Conservation (phyloP, 2,797 vertebrate genomes). For the Podargus strigoides region DNA sequence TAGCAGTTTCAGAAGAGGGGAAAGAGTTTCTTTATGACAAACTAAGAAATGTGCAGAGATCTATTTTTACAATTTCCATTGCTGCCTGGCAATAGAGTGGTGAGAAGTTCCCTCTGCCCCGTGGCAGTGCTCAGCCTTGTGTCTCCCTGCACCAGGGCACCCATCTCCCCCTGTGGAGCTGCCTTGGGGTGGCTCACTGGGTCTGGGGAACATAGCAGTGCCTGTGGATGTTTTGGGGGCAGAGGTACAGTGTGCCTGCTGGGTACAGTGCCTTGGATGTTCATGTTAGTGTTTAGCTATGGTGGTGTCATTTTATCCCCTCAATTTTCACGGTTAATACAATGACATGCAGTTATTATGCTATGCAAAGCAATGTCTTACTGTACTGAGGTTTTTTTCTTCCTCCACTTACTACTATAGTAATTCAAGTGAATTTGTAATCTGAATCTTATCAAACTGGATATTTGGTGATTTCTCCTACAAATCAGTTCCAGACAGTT, state of each 20-base stretch:
- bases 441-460: not conserved
- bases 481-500: not conserved
- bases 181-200: rapidly evolving
- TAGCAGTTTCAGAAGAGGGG: not conserved
- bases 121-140: not conserved
- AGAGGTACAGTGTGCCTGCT: not conserved
- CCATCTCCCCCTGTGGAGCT: not conserved
- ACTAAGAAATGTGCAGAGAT: not conserved
- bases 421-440: not conserved
- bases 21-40: not conserved
- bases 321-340: not conserved
- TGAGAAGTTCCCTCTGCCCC: not conserved
- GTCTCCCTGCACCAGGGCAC: not conserved
- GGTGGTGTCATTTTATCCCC: not conserved
- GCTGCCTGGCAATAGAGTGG: not conserved
- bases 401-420: not conserved
- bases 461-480: not conserved
- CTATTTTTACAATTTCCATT: not conserved
- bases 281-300: rapidly evolving
- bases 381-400: not conserved
- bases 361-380: not conserved
- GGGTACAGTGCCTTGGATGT: rapidly evolving
- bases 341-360: not conserved
- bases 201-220: not conserved
- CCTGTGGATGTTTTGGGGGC: not conserved